Percentiles rank a stretch among this genome's conserved stretches.
These are phyloP conservation scores for Ochropleura plecta DNA, from an alignment of 2,888 invertebrate species.

Conservation along the genomic window DNA sequence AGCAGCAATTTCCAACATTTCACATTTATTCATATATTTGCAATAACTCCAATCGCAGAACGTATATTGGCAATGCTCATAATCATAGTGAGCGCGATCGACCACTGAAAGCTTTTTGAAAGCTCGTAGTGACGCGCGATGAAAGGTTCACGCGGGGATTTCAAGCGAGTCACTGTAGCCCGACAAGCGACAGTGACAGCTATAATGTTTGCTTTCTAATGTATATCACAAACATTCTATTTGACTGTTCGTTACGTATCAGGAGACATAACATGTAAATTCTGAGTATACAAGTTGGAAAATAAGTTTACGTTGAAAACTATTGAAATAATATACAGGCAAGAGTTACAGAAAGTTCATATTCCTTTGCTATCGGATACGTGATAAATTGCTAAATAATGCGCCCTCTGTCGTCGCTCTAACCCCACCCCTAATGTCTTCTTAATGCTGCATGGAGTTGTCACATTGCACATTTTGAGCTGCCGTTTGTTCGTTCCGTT, in stretches of 20 bases:
- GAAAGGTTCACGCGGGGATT: conserved; percentile 85
- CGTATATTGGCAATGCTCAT: conserved; percentile 81
- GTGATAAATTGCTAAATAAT: conserved; percentile 87
- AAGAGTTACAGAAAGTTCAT: conserved; percentile 60
- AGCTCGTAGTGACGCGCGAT: conserved; percentile 85
- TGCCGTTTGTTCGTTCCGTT: conserved; percentile 77
- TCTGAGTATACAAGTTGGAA: conserved; percentile 9
- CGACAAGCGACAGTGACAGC: conserved; percentile 75
- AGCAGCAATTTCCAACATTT: conserved; percentile 64
- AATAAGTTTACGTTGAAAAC: conserved; percentile 23
- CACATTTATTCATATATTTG: conserved; percentile 69
- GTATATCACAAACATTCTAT: conserved; percentile 48
- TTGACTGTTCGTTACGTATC: conserved; percentile 34
- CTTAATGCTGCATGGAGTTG: conserved; percentile 89
- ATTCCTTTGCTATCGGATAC: conserved; percentile 76
- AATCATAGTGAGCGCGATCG: conserved; percentile 84
- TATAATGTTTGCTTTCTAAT: conserved; percentile 65
- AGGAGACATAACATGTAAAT: conserved; percentile 26
- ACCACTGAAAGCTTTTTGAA: conserved; percentile 89
- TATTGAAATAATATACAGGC: conserved; percentile 33
- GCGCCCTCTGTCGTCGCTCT: conserved; percentile 79
- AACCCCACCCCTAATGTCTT: conserved; percentile 86
- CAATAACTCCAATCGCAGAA: conserved; percentile 76
- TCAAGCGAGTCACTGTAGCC: conserved; percentile 79
- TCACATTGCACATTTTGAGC: conserved; percentile 86